Evolutionary conservation across 2,797 vertebrate species (phyloP).

Genomic region (Lagodon rhomboides): DNA sequence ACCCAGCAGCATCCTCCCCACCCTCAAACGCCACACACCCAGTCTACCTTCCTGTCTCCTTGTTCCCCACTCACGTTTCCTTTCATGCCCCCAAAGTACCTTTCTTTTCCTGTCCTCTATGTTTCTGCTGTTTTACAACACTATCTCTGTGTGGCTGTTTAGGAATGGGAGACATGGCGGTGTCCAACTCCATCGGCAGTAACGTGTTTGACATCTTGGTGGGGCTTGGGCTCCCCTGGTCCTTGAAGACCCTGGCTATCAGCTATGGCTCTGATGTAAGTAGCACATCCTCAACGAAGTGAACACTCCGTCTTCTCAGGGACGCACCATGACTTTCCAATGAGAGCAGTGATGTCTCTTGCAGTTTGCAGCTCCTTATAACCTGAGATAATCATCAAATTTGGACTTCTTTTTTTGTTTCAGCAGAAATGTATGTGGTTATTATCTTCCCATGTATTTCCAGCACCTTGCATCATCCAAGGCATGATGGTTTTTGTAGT

Average conservation of each 20-base stretch:
- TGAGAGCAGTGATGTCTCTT: too few relatives aligned
- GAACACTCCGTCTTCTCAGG: background rate
- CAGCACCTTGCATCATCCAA: too few relatives aligned
- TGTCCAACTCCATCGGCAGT: constrained; percentile 98
- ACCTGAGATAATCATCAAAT: too few relatives aligned
- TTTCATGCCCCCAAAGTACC: constrained; percentile 2
- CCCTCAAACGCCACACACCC: background rate
- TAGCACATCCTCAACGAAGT: constrained; percentile 32
- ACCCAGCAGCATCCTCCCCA: background rate
- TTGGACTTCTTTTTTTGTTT: too few relatives aligned
- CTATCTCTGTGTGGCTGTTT: constrained; percentile 18
- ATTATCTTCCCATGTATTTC: too few relatives aligned
- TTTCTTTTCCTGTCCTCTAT: background rate
- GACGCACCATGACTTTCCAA: background rate
- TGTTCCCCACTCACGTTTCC: background rate
- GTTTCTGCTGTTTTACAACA: constrained; percentile 6
- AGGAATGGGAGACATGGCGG: constrained; percentile 98
- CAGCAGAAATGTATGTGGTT: too few relatives aligned
- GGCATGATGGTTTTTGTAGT: too few relatives aligned
- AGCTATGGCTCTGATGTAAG: constrained; percentile 95
- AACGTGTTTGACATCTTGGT: constrained; percentile 98
- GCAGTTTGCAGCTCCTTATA: too few relatives aligned
- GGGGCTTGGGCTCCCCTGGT: constrained; percentile 95
- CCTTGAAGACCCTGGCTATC: constrained; percentile 93
- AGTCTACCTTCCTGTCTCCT: constrained; percentile 4